These are phyloP conservation scores for Callorhinus ursinus DNA, from an alignment of 2,113 vertebrate genomes.

Conservation along the genomic window DNA sequence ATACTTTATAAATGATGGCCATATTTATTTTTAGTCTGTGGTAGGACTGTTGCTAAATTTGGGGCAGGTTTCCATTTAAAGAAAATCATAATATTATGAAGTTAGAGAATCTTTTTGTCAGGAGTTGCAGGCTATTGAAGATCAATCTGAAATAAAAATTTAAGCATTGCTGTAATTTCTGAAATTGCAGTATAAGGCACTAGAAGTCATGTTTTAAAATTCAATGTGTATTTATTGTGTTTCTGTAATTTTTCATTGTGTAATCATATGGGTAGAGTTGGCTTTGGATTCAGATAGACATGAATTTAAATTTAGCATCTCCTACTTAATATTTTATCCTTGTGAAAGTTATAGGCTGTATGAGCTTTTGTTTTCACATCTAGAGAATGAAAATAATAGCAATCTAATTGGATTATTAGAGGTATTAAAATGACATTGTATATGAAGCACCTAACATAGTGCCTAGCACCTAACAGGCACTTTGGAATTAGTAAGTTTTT, in stretches of 20 bases:
- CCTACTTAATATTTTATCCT: not conserved
- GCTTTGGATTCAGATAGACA: constrained; percentile 25
- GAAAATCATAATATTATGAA: constrained; percentile 13
- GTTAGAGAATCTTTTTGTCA: constrained; percentile 59
- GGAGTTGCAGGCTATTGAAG: not conserved
- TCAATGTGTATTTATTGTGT: not conserved
- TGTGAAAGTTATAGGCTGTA: not conserved
- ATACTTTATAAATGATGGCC: not conserved
- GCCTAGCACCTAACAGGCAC: not conserved
- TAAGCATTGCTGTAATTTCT: constrained; percentile 24
- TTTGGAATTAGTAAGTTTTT: constrained; percentile 4
- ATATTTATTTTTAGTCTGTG: constrained; percentile 29
- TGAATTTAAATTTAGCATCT: constrained; percentile 51
- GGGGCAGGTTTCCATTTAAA: constrained; percentile 44
- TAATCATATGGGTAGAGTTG: not conserved
- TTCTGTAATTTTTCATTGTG: constrained; percentile 29
- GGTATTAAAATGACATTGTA: constrained; percentile 24
- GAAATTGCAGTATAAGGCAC: not conserved
- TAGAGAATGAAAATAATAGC: constrained; percentile 36
- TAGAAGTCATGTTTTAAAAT: constrained; percentile 39
- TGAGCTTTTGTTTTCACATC: constrained; percentile 18
- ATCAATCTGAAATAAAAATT: constrained; percentile 44
- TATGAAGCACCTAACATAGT: not conserved
- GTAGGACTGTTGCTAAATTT: constrained; percentile 15
- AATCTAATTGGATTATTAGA: not conserved